Conservation (phyloP, 1,140 invertebrate genomes). For the Drosophila novamexicana region DNA sequence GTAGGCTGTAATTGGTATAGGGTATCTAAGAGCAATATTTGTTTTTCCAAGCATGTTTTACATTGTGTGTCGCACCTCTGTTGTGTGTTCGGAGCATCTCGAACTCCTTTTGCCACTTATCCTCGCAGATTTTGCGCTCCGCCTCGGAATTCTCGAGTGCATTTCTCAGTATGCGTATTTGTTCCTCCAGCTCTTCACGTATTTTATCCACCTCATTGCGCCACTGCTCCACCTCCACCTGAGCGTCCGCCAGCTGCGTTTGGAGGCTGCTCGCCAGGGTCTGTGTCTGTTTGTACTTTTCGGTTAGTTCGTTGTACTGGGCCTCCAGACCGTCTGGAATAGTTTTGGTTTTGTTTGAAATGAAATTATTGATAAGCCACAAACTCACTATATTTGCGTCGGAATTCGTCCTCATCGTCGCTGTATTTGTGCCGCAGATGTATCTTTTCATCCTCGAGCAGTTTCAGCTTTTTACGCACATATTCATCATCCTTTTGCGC, state of each 20-base stretch:
- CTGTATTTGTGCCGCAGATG: constrained; percentile 85
- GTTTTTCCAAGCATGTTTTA: background rate
- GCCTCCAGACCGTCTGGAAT: constrained; percentile 84
- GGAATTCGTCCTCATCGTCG: constrained; percentile 85
- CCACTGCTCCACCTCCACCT: constrained; percentile 68
- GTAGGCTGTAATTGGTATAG: background rate
- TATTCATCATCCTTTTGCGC: constrained; percentile 86
- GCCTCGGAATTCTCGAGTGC: constrained; percentile 87
- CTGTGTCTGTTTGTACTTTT: constrained; percentile 85
- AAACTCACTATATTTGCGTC: constrained; percentile 85
- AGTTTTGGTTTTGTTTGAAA: background rate
- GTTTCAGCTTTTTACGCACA: constrained; percentile 85
- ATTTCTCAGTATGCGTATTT: constrained; percentile 85
- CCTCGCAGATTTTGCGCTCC: constrained; percentile 86
- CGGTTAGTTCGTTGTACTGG: constrained; percentile 85
- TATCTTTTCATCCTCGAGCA: constrained; percentile 86
- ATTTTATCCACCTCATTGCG: constrained; percentile 84
- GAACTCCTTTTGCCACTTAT: constrained; percentile 88
- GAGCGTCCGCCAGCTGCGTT: constrained; percentile 69
- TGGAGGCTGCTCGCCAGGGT: constrained; percentile 72
- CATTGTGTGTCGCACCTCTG: constrained; percentile 51
- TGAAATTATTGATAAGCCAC: background rate
- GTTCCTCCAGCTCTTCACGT: constrained; percentile 84
- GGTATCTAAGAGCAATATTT: constrained; percentile 3
- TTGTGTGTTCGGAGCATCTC: constrained; percentile 86